Evolutionary conservation across 2,888 invertebrate species (phyloP).

Genomic region (Omphaloscelis lunosa): DNA sequence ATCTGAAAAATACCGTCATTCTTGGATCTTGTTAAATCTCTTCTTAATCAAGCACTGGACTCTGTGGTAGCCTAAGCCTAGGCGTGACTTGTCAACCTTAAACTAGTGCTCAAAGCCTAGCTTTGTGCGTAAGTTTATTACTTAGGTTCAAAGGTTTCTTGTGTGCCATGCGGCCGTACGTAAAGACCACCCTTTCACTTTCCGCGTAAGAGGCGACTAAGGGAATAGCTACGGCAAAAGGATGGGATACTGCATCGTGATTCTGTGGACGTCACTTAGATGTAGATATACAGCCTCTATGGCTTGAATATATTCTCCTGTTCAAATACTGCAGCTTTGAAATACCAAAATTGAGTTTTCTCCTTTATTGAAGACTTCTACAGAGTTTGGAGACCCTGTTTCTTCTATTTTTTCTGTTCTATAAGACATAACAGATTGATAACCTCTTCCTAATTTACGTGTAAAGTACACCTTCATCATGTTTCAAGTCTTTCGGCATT

Average conservation of each 20-base stretch:
- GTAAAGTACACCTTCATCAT: background rate
- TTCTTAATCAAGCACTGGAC: slow-evolving; percentile 20
- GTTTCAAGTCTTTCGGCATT: background rate
- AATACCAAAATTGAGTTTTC: background rate
- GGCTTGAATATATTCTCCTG: slow-evolving; percentile 7
- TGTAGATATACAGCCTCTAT: slow-evolving; percentile 9
- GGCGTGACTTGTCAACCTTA: slow-evolving; percentile 42
- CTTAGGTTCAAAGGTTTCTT: slow-evolving; percentile 64
- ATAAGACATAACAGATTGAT: background rate
- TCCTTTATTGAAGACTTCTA: background rate
- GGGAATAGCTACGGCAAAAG: slow-evolving; percentile 42
- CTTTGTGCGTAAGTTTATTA: slow-evolving; percentile 63
- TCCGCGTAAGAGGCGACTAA: slow-evolving; percentile 46
- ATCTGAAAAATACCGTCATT: background rate
- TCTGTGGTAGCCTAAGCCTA: slow-evolving; percentile 9
- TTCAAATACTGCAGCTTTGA: slow-evolving; percentile 4
- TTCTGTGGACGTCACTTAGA: slow-evolving; percentile 15
- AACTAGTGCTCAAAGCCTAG: slow-evolving; percentile 34
- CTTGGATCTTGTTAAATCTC: background rate
- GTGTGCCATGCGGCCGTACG: slow-evolving; percentile 50
- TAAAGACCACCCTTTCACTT: slow-evolving; percentile 55
- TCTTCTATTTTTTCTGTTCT: background rate
- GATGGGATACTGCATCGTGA: slow-evolving; percentile 33
- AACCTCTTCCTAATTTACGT: background rate
- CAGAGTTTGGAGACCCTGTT: background rate